Base-by-base conservation (phyloP, 2,888 invertebrate species). In the Gastrophysa polygoni region DNA sequence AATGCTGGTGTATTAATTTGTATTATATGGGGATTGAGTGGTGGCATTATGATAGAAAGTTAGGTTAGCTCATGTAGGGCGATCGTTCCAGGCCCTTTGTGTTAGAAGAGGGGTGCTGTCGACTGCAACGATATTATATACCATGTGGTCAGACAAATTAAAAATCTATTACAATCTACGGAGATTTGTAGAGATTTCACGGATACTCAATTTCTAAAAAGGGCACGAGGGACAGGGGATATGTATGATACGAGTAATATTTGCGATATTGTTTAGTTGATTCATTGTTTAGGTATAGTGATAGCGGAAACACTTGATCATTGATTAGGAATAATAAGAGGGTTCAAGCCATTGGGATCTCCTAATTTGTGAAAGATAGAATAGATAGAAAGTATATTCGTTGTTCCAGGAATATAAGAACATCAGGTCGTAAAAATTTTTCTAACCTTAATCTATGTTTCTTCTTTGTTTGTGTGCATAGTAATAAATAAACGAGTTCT, bases 111-210 rank as follows among this genome's bases (percentile, higher is more conserved):
- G 70, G 73, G 73, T 71, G n/a, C n/a, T n/a, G 73, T 73, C 66
- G 71, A 68, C 64, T 63, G 57, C 52, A 59, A 49, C 61, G 64
- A 74, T 74, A 75, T 71, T 73, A 75, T 38, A 8, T 74, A 77
- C 76, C 80, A 81, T 81, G 79, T 81, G 81, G 81, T 79, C 79
- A 76, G 74, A 75, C 78, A 77, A 81, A 80, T 80, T 80, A 80
- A 80, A 80, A 78, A 79, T 79, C 80, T 78, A 81, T 80, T 79
- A 80, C 72, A 61, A 59, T 48, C 55, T 54, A 61, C 57, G 64
- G 71, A 70, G 72, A 69, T 70, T 72, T 71, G 32, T 61, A 50
- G 60, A 64, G 69, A 71, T 73, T 73, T 71, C 69, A 69, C 64
- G 68, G 66, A 59, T 56, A 65, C 63, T 68, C 64, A 61, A 63